Base-by-base conservation (phyloP, 2,797 vertebrate species). In the Thamnophis elegans region DNA sequence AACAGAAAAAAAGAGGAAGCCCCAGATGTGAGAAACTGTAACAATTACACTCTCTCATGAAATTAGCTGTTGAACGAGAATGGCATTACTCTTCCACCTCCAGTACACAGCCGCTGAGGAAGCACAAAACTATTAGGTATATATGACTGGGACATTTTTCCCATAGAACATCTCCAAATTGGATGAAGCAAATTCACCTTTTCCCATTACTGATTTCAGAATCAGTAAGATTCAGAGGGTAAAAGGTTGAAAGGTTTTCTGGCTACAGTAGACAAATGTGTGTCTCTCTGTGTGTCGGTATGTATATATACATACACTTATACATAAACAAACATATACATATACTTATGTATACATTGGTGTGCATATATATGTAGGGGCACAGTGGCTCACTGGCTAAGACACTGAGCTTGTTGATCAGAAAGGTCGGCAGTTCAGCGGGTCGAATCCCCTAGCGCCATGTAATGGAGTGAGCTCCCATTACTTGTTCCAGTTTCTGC, bases 41-140 rank as follows among this genome's bases (percentile, higher is more conserved):
- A 32, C 11, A 14, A 0, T 53, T 22, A 3, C 0, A 0, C 0
- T 4, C 88, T 7, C 5, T 58, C 18, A 26, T 28, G 4, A 7
- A n/a, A 0, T 0, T 26, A 4, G 0, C 0, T 0, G 0, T n/a
- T 32, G 0, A 11, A 0, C 1, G 0, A 5, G 42, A 89, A 58
- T 28, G 28, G 0, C 0, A 13, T 2, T 51, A 73, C 26, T 88
- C 0, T 0, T 1, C 28, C 36, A 88, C 58, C 55, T 22, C 36
- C 0, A 0, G 8, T 1, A 92, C 28, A 85, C 88, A 16, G 4
- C 28, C 60, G 53, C 42, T 0, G 1, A 82, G 65, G 47, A 13
- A 42, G 32, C 16, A 22, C 10, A 32, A 13, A n/a, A 92, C 85
- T 91, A 22, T n/a, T 1, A 42, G 5, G 28, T 13, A 62, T 28